These are phyloP conservation scores for Lutjanus erythropterus DNA, from an alignment of 2,113 vertebrate genomes.

Conservation along the genomic window DNA sequence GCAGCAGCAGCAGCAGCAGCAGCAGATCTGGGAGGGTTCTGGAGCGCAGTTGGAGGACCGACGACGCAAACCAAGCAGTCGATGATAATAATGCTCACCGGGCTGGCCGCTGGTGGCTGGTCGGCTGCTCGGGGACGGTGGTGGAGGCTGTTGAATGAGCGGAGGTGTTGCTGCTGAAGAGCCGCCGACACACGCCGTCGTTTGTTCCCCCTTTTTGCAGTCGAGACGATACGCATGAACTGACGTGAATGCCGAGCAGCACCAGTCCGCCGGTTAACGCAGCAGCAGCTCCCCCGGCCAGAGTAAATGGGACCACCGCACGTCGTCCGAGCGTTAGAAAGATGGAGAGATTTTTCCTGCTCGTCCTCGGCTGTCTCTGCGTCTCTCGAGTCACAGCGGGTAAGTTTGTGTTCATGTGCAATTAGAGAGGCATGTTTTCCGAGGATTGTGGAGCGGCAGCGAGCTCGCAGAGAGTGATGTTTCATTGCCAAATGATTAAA, in stretches of 20 bases:
- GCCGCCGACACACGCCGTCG: conserved; percentile 20
- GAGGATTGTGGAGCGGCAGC: conserved; percentile 10
- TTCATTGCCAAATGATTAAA: conserved; percentile 8
- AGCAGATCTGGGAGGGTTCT: conserved; percentile 42
- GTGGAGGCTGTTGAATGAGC: conserved; percentile 35
- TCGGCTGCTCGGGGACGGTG: conserved; percentile 1
- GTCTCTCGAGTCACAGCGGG: conserved; percentile 80
- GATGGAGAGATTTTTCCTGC: conserved; percentile 82
- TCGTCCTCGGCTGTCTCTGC: conserved; percentile 80
- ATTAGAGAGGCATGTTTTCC: neutral
- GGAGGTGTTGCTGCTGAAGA: conserved; percentile 29
- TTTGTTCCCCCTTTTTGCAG: conserved; percentile 15
- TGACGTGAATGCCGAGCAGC: conserved; percentile 68
- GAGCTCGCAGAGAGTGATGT: neutral
- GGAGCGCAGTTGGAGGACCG: conserved; percentile 29
- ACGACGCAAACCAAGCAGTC: conserved; percentile 38
- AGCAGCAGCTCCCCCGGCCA: conserved; percentile 45
- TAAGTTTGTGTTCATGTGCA: conserved; percentile 75
- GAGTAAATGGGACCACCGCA: conserved; percentile 80
- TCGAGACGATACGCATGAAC: conserved; percentile 64
- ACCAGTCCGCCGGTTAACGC: conserved; percentile 42
- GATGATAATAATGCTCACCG: neutral
- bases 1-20: neutral
- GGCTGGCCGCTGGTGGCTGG: neutral
- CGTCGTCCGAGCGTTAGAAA: conserved; percentile 70